A percentile compares a stretch with the other conserved stretches of the same genome.
Conservation (phyloP, 1,140 invertebrate genomes). For the Monomorium pharaonis region DNA sequence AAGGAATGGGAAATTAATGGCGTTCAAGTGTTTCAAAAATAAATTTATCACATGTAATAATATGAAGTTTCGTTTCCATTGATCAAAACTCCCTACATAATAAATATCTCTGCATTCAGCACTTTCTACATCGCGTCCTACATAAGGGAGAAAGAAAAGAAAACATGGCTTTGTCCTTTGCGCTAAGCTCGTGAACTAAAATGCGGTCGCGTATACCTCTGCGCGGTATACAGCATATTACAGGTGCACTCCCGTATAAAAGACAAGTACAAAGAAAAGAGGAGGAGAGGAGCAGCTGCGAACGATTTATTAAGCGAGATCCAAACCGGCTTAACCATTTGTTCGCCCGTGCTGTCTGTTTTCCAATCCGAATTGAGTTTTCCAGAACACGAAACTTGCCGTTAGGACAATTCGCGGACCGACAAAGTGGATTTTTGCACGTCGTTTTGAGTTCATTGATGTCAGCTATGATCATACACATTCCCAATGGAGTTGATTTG, state of each 20-base stretch:
- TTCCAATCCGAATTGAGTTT: conserved; percentile 71
- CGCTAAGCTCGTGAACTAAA: conserved; percentile 9
- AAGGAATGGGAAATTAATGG: neutral
- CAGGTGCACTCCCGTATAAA: conserved; percentile 6
- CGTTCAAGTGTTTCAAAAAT: neutral
- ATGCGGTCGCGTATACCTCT: neutral
- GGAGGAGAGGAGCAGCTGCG: neutral
- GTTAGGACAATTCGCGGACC: neutral
- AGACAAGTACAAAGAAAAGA: neutral
- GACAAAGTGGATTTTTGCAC: conserved; percentile 50
- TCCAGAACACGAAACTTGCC: conserved; percentile 49
- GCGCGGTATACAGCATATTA: neutral
- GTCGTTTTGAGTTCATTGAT: conserved; percentile 39
- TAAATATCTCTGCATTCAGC: neutral
- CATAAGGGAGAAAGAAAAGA: conserved; percentile 4
- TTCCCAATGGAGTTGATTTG: neutral
- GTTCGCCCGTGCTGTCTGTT: conserved; percentile 62
- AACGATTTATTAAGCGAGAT: conserved; percentile 74
- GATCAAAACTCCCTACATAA: neutral
- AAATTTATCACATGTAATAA: neutral
- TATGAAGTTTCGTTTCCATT: neutral
- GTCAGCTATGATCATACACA: neutral
- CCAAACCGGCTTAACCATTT: conserved; percentile 70
- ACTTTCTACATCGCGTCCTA: neutral
- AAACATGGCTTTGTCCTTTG: conserved; percentile 13